A percentile compares a stretch with the other conserved stretches of the same genome.
Conservation (phyloP, 2,888 invertebrate genomes). For the Sisyra nigra region DNA sequence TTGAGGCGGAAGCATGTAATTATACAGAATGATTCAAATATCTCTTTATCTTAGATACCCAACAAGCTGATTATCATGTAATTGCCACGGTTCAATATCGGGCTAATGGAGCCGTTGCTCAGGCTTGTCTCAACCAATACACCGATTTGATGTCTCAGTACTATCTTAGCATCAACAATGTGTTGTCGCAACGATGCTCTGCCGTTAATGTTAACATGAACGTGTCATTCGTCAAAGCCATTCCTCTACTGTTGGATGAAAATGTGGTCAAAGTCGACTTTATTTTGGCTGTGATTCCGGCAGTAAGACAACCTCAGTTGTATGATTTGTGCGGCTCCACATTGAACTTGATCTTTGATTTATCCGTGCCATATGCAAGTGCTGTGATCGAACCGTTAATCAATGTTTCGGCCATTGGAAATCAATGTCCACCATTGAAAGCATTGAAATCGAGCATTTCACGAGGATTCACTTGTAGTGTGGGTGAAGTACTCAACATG, state of each 20-base stretch:
- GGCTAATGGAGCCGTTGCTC: slow-evolving; percentile 78
- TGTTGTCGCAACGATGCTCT: slow-evolving; percentile 82
- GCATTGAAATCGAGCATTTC: slow-evolving; percentile 71
- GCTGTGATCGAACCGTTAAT: slow-evolving; percentile 76
- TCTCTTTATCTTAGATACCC: slow-evolving; percentile 45
- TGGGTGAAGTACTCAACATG: slow-evolving; percentile 89
- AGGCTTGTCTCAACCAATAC: slow-evolving; percentile 70
- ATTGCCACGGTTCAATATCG: slow-evolving; percentile 73
- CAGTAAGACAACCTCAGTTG: slow-evolving; percentile 75
- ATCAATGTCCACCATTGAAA: slow-evolving; percentile 81
- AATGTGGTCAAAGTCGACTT: slow-evolving; percentile 84
- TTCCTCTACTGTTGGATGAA: slow-evolving; percentile 66
- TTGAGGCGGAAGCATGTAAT: too few relatives aligned
- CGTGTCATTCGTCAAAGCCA: slow-evolving; percentile 72
- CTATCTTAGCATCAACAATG: slow-evolving; percentile 58
- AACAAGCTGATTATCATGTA: slow-evolving; percentile 89
- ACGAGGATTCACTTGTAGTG: slow-evolving; percentile 83
- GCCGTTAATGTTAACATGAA: slow-evolving; percentile 91
- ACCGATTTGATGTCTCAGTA: slow-evolving; percentile 69
- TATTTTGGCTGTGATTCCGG: slow-evolving; percentile 72
- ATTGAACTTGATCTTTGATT: slow-evolving; percentile 79
- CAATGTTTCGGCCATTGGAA: slow-evolving; percentile 79
- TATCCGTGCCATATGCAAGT: slow-evolving; percentile 84
- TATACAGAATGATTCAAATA: too few relatives aligned
- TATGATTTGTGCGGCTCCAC: slow-evolving; percentile 94